Percentiles rank a stretch among this genome's conserved stretches.
Evolutionary conservation across 2,797 vertebrate genomes (phyloP).

Genomic region (Rachycentron canadum): DNA sequence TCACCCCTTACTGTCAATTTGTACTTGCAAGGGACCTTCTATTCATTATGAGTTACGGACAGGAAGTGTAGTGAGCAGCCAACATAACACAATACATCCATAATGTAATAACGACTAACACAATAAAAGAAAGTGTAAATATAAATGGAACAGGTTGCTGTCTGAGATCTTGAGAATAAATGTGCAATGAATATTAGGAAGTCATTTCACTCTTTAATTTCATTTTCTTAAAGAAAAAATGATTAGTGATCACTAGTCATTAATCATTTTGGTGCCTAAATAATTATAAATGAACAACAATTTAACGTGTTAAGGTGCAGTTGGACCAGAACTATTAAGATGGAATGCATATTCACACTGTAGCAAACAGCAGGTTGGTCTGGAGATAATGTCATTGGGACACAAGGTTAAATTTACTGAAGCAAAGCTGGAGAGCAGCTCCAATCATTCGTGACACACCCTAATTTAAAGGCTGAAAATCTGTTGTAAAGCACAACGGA

Average conservation of each 20-base stretch:
- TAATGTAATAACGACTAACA: slow-evolving; percentile 48
- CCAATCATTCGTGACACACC: too few relatives aligned
- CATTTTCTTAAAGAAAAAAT: slow-evolving; percentile 8
- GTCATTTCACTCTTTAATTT: slow-evolving; percentile 20
- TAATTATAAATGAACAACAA: not conserved
- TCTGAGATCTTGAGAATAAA: slow-evolving; percentile 41
- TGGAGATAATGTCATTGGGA: not conserved
- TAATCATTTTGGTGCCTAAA: not conserved
- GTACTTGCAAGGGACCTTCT: slow-evolving; percentile 34
- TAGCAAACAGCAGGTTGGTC: too few relatives aligned
- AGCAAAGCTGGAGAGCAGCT: too few relatives aligned
- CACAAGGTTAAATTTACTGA: too few relatives aligned
- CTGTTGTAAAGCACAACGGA: too few relatives aligned
- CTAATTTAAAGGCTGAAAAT: too few relatives aligned
- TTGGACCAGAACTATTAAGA: not conserved
- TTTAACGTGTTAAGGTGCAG: not conserved
- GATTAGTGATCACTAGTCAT: slow-evolving; percentile 3
- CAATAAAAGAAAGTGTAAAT: slow-evolving; percentile 54
- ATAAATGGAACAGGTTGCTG: slow-evolving; percentile 50
- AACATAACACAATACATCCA: slow-evolving; percentile 59
- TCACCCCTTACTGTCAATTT: slow-evolving; percentile 54
- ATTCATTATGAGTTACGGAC: slow-evolving; percentile 53
- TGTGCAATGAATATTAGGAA: slow-evolving; percentile 35
- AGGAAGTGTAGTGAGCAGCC: slow-evolving; percentile 49
- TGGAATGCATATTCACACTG: not conserved